Evolutionary conservation across 2,888 invertebrate species (phyloP).

Genomic region (Epirrhoe tristata): DNA sequence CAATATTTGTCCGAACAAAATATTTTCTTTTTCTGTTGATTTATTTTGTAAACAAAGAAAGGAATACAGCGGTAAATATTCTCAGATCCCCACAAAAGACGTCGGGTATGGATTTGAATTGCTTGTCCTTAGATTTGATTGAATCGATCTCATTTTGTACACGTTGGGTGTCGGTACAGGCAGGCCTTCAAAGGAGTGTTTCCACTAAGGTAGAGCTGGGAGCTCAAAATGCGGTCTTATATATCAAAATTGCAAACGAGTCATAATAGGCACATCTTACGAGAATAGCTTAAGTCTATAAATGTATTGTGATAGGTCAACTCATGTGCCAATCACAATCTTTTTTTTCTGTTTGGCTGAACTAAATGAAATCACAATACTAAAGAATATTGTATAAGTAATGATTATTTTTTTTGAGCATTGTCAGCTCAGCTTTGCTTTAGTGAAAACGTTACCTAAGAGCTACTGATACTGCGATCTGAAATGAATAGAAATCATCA

Average conservation of each 20-base stretch:
- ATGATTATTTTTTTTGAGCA: too few species aligned
- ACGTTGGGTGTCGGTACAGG: conserved; percentile 50
- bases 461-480: conserved; percentile 58
- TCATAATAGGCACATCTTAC: too few species aligned
- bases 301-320: too few species aligned
- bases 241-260: too few species aligned
- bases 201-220: conserved; percentile 33
- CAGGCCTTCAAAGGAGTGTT: too few species aligned
- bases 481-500: conserved; percentile 34
- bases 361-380: too few species aligned
- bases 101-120: conserved; percentile 60
- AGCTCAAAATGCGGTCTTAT: too few species aligned
- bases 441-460: too few species aligned
- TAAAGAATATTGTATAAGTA: too few species aligned
- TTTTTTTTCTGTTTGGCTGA: too few species aligned
- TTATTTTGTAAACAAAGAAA: conserved; percentile 10
- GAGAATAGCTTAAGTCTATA: too few species aligned
- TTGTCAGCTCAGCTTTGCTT: conserved; percentile 56
- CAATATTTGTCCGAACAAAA: conserved; percentile 2
- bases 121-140: conserved; percentile 58
- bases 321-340: too few species aligned
- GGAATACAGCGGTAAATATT: conserved; percentile 43
- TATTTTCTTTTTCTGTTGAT: background rate
- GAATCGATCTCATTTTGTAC: conserved; percentile 58
- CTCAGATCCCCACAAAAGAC: conserved; percentile 61